phyloP scores from a whole-genome alignment of 2,113 vertebrate genomes.

The Coreoperca whiteheadi region DNA sequence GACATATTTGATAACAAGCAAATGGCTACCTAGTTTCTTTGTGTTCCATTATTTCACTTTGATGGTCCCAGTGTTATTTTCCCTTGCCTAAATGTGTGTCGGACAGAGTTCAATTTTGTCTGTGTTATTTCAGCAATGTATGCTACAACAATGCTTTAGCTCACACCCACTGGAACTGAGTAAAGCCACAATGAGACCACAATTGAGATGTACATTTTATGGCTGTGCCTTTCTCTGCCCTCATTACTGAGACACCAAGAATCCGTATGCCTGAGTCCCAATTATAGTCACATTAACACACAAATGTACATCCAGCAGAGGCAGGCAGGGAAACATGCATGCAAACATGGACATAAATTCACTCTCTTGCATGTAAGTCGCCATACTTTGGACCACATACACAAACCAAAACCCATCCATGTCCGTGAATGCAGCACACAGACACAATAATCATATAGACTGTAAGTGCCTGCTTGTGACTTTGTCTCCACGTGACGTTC shows the following conservation, averaged over 20 bases:
- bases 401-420: neutral
- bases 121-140: neutral
- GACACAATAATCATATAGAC: slow-evolving; percentile 26
- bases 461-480: slow-evolving; percentile 34
- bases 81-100: neutral
- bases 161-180: neutral
- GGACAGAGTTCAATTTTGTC: neutral
- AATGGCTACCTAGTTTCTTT: neutral
- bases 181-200: neutral
- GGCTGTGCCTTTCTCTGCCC: slow-evolving; percentile 26
- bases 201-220: neutral
- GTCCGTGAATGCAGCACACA: neutral
- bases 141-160: neutral
- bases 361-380: neutral
- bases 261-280: slow-evolving; percentile 5
- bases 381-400: neutral
- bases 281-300: neutral
- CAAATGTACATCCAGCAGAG: slow-evolving; percentile 17
- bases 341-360: neutral
- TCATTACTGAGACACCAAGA: slow-evolving; percentile 30
- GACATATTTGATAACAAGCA: neutral
- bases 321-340: neutral
- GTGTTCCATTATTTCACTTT: neutral
- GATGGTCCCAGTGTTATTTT: too few relatives aligned
- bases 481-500: slow-evolving; percentile 68